Base-by-base conservation (phyloP, 2,113 vertebrate species). In the Platycercus adscitus region DNA sequence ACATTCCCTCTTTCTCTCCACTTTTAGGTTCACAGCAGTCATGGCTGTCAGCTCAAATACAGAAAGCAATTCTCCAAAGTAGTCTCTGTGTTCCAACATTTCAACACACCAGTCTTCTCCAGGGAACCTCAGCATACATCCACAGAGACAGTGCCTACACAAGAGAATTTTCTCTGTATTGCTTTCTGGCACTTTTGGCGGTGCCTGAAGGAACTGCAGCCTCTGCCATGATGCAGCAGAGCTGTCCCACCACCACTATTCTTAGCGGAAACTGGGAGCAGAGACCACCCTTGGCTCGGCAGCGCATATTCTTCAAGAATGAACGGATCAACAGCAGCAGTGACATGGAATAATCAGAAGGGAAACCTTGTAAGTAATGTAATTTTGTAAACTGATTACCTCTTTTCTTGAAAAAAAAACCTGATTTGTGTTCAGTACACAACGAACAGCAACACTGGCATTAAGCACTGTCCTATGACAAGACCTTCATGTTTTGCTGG, bases 11-110 rank as follows among this genome's bases (percentile, higher is more conserved):
- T 44, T 84, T 69, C 83, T 61, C 47, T 84, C 50, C 19, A 37
- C 47, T 81, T 88, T 37, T 16, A 92, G 26, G 68, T 78, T 88
- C 88, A 72, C 47, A 78, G 81, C 60, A 95, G 81, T 53, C 90
- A 86, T 9, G 60, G 68, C 78, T 89, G 86, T 73, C 92, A 94
- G 43, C 50, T 92, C 80, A 89, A 81, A 81, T 29, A 73, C 43
- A 83, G 64, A 91, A 90, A 91, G 50, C 18, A 73, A 91, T 81
- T 88, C 84, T 91, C 92, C 75, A 50, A 83, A 91, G 80, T 2
- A 61, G 47, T 31, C 31, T 53, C 71, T 43, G 12, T 81, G 85
- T 87, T 92, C 80, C 85, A 95, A 93, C 85, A 89, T 61, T 94
- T 84, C 77, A 86, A 68, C 46, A 78, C 31, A 77, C 50, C 68